Evolutionary conservation across 2,888 invertebrate genomes (phyloP), one percentile per base, ranked within the genome.

Genomic region (Celastrina argiolus): DNA sequence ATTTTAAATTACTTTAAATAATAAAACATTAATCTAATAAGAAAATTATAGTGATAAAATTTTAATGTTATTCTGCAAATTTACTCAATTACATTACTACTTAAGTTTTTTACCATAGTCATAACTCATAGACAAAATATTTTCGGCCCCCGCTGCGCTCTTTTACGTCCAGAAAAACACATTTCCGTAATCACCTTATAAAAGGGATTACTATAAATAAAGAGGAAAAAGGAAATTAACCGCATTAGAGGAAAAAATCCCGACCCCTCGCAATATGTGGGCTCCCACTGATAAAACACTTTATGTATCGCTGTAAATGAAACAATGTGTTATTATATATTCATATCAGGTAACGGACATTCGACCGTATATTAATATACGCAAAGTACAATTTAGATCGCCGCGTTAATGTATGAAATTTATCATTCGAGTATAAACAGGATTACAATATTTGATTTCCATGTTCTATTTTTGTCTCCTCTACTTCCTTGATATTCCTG

Each of bases 201-300:
- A 89, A n/a, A 89, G 90, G 88, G 90, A 91, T 91, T 91, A 91
- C 91, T 89, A 90, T 90, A 91, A 91, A 91, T 91, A 91, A 90
- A 90, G 83, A 91, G 90, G 90, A 90, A 91, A 88, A 88, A 89
- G 88, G 88, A 91, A 91, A 91, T 90, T 91, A 90, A 90, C 89
- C 89, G 88, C 89, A 87, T 90, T 90, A 89, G 83, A 82, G 87
- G 85, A 86, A 89, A 88, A 88, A 88, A 85, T 82, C 79, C 82
- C 81, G 79, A 81, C 90, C 89, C 89, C 87, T 82, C 79, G 82
- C 89, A 88, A 89, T 90, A 89, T 90, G 89, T 89, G 88, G 79
- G 84, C 85, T 85, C 86, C 87, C 85, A 87, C 86, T 87, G 88
- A 86, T 90, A 91, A 91, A 90, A 90, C 86, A 87, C 83, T 84